Evolutionary conservation across 2,888 invertebrate genomes (phyloP).

Genomic region (Julus scandinavius): DNA sequence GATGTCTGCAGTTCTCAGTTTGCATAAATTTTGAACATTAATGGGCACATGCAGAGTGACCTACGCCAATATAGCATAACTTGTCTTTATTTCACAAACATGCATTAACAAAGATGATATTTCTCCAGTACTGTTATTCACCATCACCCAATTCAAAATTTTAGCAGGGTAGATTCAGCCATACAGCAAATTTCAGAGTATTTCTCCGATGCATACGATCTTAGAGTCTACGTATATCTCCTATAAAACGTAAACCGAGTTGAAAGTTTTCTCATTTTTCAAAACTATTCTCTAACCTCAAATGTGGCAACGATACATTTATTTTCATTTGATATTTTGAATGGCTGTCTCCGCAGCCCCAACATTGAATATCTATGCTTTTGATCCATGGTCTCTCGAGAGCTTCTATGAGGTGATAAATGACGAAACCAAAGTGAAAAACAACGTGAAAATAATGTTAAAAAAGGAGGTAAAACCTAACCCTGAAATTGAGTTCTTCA

Average conservation of each 20-base stretch:
- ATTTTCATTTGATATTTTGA: constrained; percentile 37
- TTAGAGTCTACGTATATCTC: neutral
- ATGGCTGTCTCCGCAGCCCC: neutral
- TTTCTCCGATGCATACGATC: no score
- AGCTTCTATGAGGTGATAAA: constrained; percentile 26
- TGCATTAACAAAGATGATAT: no score
- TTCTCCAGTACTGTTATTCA: no score
- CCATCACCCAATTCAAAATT: no score
- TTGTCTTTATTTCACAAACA: no score
- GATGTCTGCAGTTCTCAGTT: no score
- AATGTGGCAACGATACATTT: neutral
- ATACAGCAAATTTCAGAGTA: no score
- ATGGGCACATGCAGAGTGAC: no score
- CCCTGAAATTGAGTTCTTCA: neutral
- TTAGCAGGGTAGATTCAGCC: no score
- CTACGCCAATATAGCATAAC: no score
- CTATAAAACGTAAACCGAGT: neutral
- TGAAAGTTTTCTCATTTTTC: constrained; percentile 25
- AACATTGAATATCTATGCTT: constrained; percentile 21
- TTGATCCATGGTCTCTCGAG: constrained; percentile 4
- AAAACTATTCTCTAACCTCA: neutral
- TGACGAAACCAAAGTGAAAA: constrained; percentile 22
- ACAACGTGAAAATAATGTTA: constrained; percentile 42
- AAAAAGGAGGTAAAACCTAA: constrained; percentile 12
- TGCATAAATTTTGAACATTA: no score